phyloP scores from a whole-genome alignment of 1,140 invertebrate species.

The Hyles vespertilio region DNA sequence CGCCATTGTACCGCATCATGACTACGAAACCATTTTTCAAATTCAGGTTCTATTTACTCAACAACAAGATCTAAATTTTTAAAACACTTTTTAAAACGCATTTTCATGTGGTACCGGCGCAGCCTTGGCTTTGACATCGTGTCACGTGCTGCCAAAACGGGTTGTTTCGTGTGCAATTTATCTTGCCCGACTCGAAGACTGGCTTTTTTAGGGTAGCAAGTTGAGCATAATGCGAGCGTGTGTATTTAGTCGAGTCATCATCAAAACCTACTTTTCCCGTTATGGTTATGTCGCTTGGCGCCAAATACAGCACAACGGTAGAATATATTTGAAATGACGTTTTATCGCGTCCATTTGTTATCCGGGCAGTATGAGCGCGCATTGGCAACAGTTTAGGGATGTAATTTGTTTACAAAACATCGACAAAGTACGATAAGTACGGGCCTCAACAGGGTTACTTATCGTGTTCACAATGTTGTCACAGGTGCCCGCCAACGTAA shows the following conservation, averaged over 20 bases:
- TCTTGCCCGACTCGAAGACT: constrained; percentile 1
- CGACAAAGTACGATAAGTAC: constrained; percentile 17
- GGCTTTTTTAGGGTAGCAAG: too few species aligned
- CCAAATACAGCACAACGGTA: too few species aligned
- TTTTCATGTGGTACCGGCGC: constrained; percentile 12
- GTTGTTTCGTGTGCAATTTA: constrained; percentile 34
- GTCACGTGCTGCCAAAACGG: constrained; percentile 44
- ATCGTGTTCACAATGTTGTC: constrained; percentile 32
- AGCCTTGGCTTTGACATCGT: constrained; percentile 55
- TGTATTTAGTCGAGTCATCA: too few species aligned
- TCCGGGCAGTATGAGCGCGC: too few species aligned
- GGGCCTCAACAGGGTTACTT: constrained; percentile 46
- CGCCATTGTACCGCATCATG: constrained; percentile 18
- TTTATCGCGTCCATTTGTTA: too few species aligned
- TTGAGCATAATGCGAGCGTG: too few species aligned
- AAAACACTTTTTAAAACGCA: too few species aligned
- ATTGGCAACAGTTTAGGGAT: background rate
- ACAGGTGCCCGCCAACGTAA: constrained; percentile 36
- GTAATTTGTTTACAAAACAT: constrained; percentile 23
- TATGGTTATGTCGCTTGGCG: too few species aligned
- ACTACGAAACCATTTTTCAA: constrained; percentile 6
- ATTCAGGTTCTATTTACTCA: too few species aligned
- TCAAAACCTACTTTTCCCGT: too few species aligned
- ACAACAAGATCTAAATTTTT: too few species aligned
- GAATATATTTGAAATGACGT: too few species aligned